Percentiles rank a stretch among this genome's conserved stretches.
These are phyloP conservation scores for Lasioglossum leucozonium DNA, from an alignment of 2,888 invertebrate species.

Conservation along the genomic window DNA sequence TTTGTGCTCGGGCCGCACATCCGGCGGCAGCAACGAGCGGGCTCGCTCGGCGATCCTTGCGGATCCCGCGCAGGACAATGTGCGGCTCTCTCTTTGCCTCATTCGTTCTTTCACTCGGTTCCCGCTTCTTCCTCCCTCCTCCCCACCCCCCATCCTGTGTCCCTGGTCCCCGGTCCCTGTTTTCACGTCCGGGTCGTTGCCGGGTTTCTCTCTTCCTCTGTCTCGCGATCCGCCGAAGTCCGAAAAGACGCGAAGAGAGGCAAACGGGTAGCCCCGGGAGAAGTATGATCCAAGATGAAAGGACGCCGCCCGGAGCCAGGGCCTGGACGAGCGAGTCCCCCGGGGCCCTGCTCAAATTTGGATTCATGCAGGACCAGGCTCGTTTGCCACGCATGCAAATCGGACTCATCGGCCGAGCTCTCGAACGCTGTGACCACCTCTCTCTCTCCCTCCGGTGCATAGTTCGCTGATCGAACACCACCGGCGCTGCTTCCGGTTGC, in stretches of 20 bases:
- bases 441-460: background rate
- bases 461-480: background rate
- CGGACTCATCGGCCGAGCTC: background rate
- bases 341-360: slow-evolving; percentile 75
- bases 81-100: slow-evolving; percentile 71
- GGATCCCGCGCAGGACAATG: slow-evolving; percentile 76
- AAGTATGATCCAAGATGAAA: slow-evolving; percentile 82
- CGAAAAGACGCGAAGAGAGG: slow-evolving; percentile 63
- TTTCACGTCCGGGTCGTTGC: slow-evolving; percentile 56
- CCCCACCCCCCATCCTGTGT: slow-evolving; percentile 19
- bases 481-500: background rate
- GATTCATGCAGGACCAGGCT: slow-evolving; percentile 78
- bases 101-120: slow-evolving; percentile 21
- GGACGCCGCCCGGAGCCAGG: slow-evolving; percentile 72
- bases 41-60: slow-evolving; percentile 60
- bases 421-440: background rate
- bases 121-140: slow-evolving; percentile 3
- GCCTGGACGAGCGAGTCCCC: slow-evolving; percentile 45
- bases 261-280: slow-evolving; percentile 70
- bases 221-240: slow-evolving; percentile 64
- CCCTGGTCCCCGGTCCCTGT: slow-evolving; percentile 16
- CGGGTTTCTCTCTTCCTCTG: slow-evolving; percentile 11
- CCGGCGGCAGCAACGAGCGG: slow-evolving; percentile 62
- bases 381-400: slow-evolving; percentile 78
- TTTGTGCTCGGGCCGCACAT: slow-evolving; percentile 74